phyloP scores from a whole-genome alignment of 2,888 invertebrate species.

The Macrosoma leucophasiata region DNA sequence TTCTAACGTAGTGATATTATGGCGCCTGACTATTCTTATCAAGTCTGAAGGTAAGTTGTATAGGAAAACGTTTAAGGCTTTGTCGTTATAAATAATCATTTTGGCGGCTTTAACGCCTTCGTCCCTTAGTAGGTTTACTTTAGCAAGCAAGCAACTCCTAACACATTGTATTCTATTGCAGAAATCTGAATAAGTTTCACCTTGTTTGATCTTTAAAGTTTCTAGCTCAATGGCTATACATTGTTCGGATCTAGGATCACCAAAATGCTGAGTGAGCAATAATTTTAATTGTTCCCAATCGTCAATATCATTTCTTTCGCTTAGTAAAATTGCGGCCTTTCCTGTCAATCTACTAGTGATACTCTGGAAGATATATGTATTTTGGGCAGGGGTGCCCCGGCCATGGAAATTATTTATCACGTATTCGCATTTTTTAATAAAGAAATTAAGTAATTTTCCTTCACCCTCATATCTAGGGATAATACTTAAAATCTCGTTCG shows the following conservation, averaged over 20 bases:
- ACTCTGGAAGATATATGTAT: too few relatives aligned
- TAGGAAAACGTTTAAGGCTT: constrained; percentile 6
- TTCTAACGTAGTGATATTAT: constrained; percentile 1
- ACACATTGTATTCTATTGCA: constrained; percentile 9
- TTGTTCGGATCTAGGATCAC: constrained; percentile 1
- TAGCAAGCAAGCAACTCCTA: constrained; percentile 3
- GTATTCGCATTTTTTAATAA: too few relatives aligned
- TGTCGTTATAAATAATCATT: constrained; percentile 7
- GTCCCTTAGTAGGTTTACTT: constrained; percentile 2
- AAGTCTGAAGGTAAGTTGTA: constrained; percentile 6
- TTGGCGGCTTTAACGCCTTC: background rate
- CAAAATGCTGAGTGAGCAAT: too few relatives aligned
- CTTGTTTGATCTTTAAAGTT: constrained; percentile 3
- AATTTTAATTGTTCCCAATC: too few relatives aligned
- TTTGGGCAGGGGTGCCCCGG: too few relatives aligned
- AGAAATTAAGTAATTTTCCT: too few relatives aligned
- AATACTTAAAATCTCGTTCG: too few relatives aligned
- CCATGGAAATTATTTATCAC: too few relatives aligned
- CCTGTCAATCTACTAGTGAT: too few relatives aligned
- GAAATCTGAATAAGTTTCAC: constrained; percentile 7
- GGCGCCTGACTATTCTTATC: constrained; percentile 2
- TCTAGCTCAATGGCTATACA: constrained; percentile 9
- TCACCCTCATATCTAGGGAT: too few relatives aligned
- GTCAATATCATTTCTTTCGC: too few relatives aligned
- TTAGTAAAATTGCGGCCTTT: too few relatives aligned